Percentiles rank a stretch among this genome's conserved stretches.
phyloP scores from a whole-genome alignment of 2,888 invertebrate species.

The Euzophera pinguis region DNA sequence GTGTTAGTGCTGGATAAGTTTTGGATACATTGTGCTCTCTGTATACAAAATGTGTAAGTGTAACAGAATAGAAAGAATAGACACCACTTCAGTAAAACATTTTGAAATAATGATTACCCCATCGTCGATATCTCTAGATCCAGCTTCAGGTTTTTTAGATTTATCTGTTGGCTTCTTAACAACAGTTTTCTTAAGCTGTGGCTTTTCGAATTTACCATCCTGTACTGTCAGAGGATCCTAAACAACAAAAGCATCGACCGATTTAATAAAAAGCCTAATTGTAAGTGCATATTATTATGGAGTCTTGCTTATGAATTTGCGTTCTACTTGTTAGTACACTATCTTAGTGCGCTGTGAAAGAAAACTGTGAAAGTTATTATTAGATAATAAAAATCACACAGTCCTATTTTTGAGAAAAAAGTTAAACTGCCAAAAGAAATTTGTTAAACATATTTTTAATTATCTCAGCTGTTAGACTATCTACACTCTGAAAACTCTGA shows the following conservation, averaged over 20 bases:
- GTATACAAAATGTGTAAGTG: constrained; percentile 25
- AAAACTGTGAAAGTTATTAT: constrained; percentile 24
- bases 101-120: constrained; percentile 58
- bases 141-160: constrained; percentile 54
- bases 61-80: constrained; percentile 27
- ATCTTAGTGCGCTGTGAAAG: constrained; percentile 42
- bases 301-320: constrained; percentile 26
- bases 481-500: constrained; percentile 14
- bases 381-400: constrained; percentile 9
- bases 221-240: constrained; percentile 70
- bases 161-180: constrained; percentile 60
- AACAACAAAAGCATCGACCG: constrained; percentile 55
- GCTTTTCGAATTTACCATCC: constrained; percentile 72
- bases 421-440: constrained; percentile 35
- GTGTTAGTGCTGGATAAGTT: constrained; percentile 12
- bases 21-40: constrained; percentile 11
- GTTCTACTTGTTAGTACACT: constrained; percentile 49
- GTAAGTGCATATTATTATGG: constrained; percentile 39
- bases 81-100: constrained; percentile 37
- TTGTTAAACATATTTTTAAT: constrained; percentile 45
- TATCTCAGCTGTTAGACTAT: constrained; percentile 48
- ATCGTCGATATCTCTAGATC: constrained; percentile 38
- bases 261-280: constrained; percentile 34
- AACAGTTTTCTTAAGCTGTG: constrained; percentile 70
- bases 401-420: constrained; percentile 35